phyloP scores from a whole-genome alignment of 2,888 invertebrate genomes.

The Mesoligia furuncula region DNA sequence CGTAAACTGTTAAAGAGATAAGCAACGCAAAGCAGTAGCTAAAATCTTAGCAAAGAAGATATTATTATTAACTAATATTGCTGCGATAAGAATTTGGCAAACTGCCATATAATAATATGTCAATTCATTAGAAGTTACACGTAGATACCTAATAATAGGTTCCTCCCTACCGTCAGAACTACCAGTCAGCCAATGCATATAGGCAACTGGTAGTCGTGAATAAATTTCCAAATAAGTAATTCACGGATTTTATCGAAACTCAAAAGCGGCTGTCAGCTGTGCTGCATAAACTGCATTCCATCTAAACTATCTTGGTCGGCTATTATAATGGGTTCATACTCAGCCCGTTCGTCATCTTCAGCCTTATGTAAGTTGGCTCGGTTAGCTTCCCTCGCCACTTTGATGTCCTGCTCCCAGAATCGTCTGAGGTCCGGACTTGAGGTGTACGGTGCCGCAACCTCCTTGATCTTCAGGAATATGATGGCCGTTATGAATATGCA shows the following conservation, averaged over 20 bases:
- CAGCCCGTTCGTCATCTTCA: slow-evolving; percentile 87
- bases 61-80: neutral
- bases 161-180: too few species aligned
- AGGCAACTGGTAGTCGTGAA: neutral
- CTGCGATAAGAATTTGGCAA: neutral
- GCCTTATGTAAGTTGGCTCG: slow-evolving; percentile 90
- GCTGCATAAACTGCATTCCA: too few species aligned
- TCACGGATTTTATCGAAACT: neutral
- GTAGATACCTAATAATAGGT: neutral
- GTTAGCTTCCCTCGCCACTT: slow-evolving; percentile 93
- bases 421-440: slow-evolving; percentile 93
- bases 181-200: neutral
- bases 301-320: neutral
- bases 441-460: slow-evolving; percentile 95
- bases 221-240: neutral
- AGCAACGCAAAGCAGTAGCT: slow-evolving; percentile 1
- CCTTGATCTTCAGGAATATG: slow-evolving; percentile 95
- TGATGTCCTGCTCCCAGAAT: slow-evolving; percentile 95
- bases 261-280: too few species aligned
- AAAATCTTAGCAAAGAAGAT: neutral
- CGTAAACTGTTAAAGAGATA: slow-evolving; percentile 3
- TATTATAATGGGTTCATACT: slow-evolving; percentile 76
- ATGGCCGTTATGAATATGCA: slow-evolving; percentile 96
- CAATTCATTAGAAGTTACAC: neutral
- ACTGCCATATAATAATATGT: slow-evolving; percentile 10